Conservation (phyloP, 2,888 invertebrate species). For the Blastobasis lacticolella region DNA sequence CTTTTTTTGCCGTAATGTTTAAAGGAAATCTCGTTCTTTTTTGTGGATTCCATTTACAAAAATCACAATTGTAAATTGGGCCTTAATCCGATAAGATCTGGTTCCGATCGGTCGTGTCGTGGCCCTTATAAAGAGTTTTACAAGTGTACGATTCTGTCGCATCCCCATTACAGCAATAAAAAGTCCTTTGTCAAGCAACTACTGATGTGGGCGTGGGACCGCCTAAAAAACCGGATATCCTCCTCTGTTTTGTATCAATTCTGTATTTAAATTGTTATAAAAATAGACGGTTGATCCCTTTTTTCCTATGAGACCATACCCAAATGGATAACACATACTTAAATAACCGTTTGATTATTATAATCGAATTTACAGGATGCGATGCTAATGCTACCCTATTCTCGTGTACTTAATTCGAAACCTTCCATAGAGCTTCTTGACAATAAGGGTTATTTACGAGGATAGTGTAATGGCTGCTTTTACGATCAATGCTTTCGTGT, state of each 20-base stretch:
- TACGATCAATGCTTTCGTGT: no score
- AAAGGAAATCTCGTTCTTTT: no score
- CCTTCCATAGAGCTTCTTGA: no score
- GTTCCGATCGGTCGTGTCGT: constrained; percentile 30
- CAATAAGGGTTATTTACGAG: no score
- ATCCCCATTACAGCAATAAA: constrained; percentile 27
- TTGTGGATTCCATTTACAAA: no score
- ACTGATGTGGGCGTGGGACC: constrained; percentile 50
- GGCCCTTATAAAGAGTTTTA: constrained; percentile 28
- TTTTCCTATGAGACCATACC: not conserved
- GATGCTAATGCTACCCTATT: no score
- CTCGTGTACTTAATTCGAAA: no score
- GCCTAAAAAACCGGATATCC: constrained; percentile 59
- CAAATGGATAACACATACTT: not conserved
- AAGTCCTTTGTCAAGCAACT: constrained; percentile 20
- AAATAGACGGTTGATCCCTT: constrained; percentile 3
- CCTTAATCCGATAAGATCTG: constrained; percentile 36
- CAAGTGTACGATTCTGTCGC: constrained; percentile 40
- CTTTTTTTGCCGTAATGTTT: not conserved
- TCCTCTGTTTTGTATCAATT: constrained; percentile 39
- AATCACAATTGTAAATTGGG: not conserved
- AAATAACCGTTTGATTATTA: not conserved
- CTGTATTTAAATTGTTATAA: constrained; percentile 4
- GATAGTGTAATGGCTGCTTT: no score
- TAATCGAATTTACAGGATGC: not conserved